phyloP scores from a whole-genome alignment of 1,140 invertebrate species.

The Pseudomyrmex gracilis region DNA sequence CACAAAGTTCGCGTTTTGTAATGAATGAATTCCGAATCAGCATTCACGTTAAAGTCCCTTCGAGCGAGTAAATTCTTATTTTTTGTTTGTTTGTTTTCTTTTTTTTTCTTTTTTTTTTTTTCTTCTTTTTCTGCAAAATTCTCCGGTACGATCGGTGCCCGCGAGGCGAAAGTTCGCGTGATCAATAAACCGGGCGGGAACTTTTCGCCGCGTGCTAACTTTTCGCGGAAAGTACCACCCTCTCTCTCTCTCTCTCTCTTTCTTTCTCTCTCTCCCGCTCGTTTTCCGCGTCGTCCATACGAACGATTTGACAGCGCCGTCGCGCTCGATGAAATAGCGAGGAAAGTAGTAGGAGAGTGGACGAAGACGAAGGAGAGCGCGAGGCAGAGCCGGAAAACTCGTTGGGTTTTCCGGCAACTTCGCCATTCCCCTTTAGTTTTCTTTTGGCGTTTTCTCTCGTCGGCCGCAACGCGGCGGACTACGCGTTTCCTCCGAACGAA shows the following conservation, averaged over 20 bases:
- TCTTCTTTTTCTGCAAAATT: constrained; percentile 59
- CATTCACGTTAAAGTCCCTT: constrained; percentile 1
- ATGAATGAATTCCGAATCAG: constrained; percentile 48
- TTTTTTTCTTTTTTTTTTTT: constrained; percentile 32
- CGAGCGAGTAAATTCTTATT: constrained; percentile 44
- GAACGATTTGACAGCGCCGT: constrained; percentile 71
- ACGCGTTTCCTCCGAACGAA: constrained; percentile 43
- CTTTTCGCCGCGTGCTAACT: constrained; percentile 64
- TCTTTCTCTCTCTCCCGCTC: background rate
- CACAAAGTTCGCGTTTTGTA: constrained; percentile 26
- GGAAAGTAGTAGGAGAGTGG: constrained; percentile 20
- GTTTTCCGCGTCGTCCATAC: constrained; percentile 46
- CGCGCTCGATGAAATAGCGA: constrained; percentile 63
- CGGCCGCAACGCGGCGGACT: background rate
- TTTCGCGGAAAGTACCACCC: constrained; percentile 40
- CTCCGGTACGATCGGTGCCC: constrained; percentile 5
- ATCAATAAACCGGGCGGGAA: constrained; percentile 70
- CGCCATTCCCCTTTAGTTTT: constrained; percentile 61
- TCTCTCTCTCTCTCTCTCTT: too few species aligned
- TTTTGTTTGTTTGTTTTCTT: constrained; percentile 25
- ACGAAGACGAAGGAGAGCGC: constrained; percentile 40
- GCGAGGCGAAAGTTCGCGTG: constrained; percentile 57
- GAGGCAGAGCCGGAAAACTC: constrained; percentile 59
- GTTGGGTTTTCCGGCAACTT: constrained; percentile 61
- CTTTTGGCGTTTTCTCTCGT: constrained; percentile 50